Evolutionary conservation across 2,888 invertebrate genomes (phyloP).

Genomic region (Mantis religiosa): DNA sequence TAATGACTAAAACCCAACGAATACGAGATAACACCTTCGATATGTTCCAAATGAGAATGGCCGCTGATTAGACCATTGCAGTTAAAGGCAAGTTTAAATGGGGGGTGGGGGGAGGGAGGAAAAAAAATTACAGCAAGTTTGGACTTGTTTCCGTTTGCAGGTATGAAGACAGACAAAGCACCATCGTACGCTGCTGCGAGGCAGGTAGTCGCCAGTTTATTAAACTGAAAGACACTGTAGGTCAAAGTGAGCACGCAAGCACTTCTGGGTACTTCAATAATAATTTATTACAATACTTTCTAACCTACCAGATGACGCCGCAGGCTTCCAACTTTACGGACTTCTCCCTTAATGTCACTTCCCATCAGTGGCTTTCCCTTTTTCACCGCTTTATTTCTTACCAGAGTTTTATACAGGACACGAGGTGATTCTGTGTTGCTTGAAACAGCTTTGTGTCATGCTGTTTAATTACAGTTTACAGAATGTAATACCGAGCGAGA

Average conservation of each 20-base stretch:
- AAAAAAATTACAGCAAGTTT: neutral
- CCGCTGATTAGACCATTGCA: too few relatives aligned
- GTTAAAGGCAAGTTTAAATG: too few relatives aligned
- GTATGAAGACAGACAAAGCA: neutral
- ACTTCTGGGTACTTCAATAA: neutral
- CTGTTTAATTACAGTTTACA: too few relatives aligned
- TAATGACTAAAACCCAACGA: too few relatives aligned
- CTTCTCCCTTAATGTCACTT: neutral
- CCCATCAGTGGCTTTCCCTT: neutral
- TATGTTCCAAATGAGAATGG: too few relatives aligned
- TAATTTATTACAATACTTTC: neutral
- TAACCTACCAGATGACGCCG: neutral
- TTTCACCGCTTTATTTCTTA: neutral
- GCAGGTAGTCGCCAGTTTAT: neutral
- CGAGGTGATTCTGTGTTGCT: neutral
- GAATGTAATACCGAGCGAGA: too few relatives aligned
- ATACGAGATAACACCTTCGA: too few relatives aligned
- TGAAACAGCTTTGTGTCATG: too few relatives aligned
- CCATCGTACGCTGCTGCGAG: neutral
- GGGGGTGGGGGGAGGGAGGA: too few relatives aligned
- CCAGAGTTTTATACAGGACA: neutral
- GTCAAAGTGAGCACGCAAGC: neutral
- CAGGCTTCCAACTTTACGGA: neutral
- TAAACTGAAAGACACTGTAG: neutral
- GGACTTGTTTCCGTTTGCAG: neutral